Evolutionary conservation across 2,888 invertebrate species (phyloP).

Genomic region (Imbricaverruca yamaguchii): DNA sequence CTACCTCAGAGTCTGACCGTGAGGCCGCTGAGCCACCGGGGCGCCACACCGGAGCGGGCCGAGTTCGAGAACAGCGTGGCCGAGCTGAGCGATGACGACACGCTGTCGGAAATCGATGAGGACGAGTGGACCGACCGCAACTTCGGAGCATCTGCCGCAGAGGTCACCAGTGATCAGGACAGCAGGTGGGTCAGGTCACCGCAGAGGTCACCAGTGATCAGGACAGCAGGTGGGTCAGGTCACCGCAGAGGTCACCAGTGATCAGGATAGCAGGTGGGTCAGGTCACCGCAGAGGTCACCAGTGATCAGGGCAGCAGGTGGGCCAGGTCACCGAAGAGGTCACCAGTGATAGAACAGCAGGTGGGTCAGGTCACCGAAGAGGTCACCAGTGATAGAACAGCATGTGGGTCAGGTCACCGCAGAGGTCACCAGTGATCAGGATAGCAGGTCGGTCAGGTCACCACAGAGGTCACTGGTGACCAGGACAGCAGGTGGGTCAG

Average conservation of each 20-base stretch:
- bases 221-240: slow-evolving; percentile 34
- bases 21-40: slow-evolving; percentile 29
- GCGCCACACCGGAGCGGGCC: slow-evolving; percentile 63
- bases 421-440: too few species aligned
- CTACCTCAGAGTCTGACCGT: too few species aligned
- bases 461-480: too few species aligned
- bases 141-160: slow-evolving; percentile 47
- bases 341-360: not conserved
- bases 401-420: too few species aligned
- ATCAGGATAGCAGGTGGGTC: slow-evolving; percentile 40
- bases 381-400: too few species aligned
- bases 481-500: too few species aligned
- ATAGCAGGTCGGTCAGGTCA: too few species aligned
- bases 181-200: slow-evolving; percentile 30
- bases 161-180: slow-evolving; percentile 50
- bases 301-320: slow-evolving; percentile 43
- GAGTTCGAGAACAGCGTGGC: slow-evolving; percentile 59
- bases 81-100: slow-evolving; percentile 31
- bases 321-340: not conserved
- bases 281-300: not conserved
- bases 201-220: slow-evolving; percentile 41
- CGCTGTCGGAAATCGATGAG: slow-evolving; percentile 60
- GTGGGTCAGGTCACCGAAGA: too few species aligned
- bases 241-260: slow-evolving; percentile 36
- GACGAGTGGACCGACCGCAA: slow-evolving; percentile 94